Evolutionary conservation across 1,140 invertebrate species (phyloP), one percentile per base, ranked within the genome.

Genomic region (Panonychus citri): DNA sequence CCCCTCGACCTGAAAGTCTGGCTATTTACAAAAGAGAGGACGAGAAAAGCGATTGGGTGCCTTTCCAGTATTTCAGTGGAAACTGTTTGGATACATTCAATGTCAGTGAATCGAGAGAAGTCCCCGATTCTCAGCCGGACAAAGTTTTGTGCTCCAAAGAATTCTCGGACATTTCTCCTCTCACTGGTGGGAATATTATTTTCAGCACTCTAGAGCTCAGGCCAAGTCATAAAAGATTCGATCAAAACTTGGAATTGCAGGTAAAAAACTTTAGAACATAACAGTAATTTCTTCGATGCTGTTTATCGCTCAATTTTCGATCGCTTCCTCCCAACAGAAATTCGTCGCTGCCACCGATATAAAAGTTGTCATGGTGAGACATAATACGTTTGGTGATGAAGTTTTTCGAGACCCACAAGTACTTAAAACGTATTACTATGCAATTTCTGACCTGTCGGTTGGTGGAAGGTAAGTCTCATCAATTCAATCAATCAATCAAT

Each of bases 311-410:
- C 21, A 40, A 55, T 48, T 49, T n/a, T n/a, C n/a, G n/a, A n/a
- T n/a, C n/a, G n/a, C n/a, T n/a, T n/a, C n/a, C n/a, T n/a, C n/a
- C n/a, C n/a, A 15, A 43, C 30, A 39, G 15, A 51, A 51, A 51
- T 98, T 89, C 87, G 93, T 98, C 2, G 93, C 91, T 57, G 94
- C 94, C 0, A 89, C 85, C 0, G 87, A 90, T 53, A 81, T 99
- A 25, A 77, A 78, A 21, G 94, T 99, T 55, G 80, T 81, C 0
- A 68, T 99, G 27, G 81, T 89, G 59, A 76, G 89, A 40, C 73
- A 95, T 59, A 98, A 98, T 66, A 97, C 93, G 0, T 98, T 97
- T 69, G 90, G 94, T 63, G 94, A 99, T 68, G 93, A 98, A 73
- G 78, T 97, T 15, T 98, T 97, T 66, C 82, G 81, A 0, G 93